Evolutionary conservation across 2,797 vertebrate species (phyloP).

Genomic region (Sebastes paucispinis): DNA sequence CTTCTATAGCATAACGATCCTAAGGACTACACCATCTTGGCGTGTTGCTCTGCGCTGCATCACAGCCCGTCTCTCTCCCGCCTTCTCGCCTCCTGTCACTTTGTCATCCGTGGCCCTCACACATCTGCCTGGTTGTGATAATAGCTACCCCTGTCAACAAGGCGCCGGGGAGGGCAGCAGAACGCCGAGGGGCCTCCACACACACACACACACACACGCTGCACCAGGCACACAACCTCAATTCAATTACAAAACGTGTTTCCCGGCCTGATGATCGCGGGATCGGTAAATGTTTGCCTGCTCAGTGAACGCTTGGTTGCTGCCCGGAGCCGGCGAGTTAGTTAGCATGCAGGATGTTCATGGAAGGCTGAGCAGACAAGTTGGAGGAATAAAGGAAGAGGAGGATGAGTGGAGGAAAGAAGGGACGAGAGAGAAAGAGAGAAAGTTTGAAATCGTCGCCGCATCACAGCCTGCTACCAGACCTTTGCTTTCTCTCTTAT

Average conservation of each 20-base stretch:
- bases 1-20: not conserved
- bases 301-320: conserved; percentile 52
- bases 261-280: conserved; percentile 37
- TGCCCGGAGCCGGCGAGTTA: conserved; percentile 28
- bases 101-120: conserved; percentile 50
- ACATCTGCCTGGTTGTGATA: conserved; percentile 68
- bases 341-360: conserved; percentile 58
- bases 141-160: conserved; percentile 69
- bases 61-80: not conserved
- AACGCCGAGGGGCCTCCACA: conserved; percentile 30
- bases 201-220: not conserved
- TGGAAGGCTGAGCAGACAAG: conserved; percentile 29
- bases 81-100: conserved; percentile 37
- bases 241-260: conserved; percentile 63
- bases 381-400: conserved; percentile 7
- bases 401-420: not conserved
- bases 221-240: conserved; percentile 38
- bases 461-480: not conserved
- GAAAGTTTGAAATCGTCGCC: conserved; percentile 1
- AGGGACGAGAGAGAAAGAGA: not conserved
- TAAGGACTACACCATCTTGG: not conserved
- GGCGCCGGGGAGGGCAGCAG: conserved; percentile 49
- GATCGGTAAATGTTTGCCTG: conserved; percentile 60
- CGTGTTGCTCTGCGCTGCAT: not conserved
- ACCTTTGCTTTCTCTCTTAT: not conserved